Conservation (phyloP, 2,797 vertebrate genomes). For the Sebastes kiyomatsui region DNA sequence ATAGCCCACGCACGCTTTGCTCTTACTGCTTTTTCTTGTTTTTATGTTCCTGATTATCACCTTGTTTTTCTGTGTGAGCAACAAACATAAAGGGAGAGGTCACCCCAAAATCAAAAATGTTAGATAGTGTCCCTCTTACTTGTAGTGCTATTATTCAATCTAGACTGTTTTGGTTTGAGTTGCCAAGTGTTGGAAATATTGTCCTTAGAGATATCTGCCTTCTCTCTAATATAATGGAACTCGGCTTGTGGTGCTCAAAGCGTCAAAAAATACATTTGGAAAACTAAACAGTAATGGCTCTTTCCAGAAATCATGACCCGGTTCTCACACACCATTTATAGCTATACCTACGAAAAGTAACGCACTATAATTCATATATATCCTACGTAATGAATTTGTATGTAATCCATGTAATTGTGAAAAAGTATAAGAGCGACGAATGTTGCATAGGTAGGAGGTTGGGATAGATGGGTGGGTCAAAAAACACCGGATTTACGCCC, state of each 20-base stretch:
- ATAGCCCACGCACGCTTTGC: not conserved
- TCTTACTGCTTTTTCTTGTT: not conserved
- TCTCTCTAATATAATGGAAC: not conserved
- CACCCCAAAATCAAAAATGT: not conserved
- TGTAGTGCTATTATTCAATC: not conserved
- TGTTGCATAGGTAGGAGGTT: too few relatives aligned
- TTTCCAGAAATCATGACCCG: too few relatives aligned
- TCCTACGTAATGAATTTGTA: not conserved
- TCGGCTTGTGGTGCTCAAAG: not conserved
- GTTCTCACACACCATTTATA: not conserved
- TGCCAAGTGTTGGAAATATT: not conserved
- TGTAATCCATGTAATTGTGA: too few relatives aligned
- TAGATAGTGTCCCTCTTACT: not conserved
- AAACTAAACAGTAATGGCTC: too few relatives aligned
- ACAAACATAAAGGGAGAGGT: not conserved
- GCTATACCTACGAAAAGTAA: too few relatives aligned
- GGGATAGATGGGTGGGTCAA: too few relatives aligned
- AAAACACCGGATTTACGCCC: too few relatives aligned
- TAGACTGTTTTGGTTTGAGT: not conserved
- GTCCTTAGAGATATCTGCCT: not conserved
- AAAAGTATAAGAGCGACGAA: fast-evolving
- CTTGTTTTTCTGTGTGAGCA: not conserved
- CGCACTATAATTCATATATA: fast-evolving
- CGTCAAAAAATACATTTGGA: not conserved
- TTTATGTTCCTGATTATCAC: slow-evolving; percentile 13